Evolutionary conservation across 1,140 invertebrate species (phyloP), one percentile per base, ranked within the genome.

Genomic region (Calephelis nemesis): DNA sequence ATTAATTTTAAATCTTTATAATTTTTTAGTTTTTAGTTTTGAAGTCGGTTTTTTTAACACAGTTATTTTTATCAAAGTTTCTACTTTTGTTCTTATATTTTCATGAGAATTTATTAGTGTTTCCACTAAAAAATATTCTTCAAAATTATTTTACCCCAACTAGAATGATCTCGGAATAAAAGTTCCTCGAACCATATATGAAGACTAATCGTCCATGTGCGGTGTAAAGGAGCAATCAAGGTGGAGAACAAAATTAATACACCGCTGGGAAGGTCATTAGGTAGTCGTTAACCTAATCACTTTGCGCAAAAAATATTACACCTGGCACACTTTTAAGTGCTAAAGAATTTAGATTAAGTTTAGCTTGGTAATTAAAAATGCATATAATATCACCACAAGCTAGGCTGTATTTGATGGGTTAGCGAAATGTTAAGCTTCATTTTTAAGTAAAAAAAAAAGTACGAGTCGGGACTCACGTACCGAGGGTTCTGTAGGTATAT

Each of bases 201-300:
- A 60, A 60, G 58, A 60, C 58, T 39, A 40, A 60, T 60, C 39
- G 30, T 40, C 58, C 30, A 19, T 40, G 58, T 60, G 58, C 39
- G 58, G 58, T 60, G 30, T 19, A 11, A 60, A 60, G 58, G 30
- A 39, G 58, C 65, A 60, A 67, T 67, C 65, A 58, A 67, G 40
- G 19, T 40, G 58, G 58, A 58, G 65, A 47, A 47, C 50, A 47
- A 67, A 67, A 67, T 67, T 58, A 67, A 67, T 67, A 67, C 30
- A 54, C 65, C 19, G 65, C 58, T 30, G 39, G 39, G 30, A 60
- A 15, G 63, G 52, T 67, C 65, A 67, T 67, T 67, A 67, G 54
- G 65, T 67, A 47, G 13, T 54, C 65, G 54, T 67, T 67, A 67
- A 52, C 65, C 52, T 67, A 67, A 67, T 60, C 50, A 47, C 39